Evolutionary conservation across 2,888 invertebrate genomes (phyloP).

Genomic region (Zygaena filipendulae): DNA sequence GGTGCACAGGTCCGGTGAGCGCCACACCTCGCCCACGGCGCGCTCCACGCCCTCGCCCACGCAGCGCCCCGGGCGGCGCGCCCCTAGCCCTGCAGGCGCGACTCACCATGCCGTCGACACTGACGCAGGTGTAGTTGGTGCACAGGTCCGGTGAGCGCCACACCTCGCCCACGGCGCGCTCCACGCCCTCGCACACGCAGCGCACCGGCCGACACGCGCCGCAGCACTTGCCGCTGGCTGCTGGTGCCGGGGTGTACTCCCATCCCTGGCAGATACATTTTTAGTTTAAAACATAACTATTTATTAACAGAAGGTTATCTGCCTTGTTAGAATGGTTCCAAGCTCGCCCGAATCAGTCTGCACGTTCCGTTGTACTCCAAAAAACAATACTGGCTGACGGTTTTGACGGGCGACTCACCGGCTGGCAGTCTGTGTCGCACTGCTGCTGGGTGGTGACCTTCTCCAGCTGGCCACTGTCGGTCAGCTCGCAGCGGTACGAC

Average conservation of each 20-base stretch:
- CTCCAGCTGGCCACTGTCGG: constrained; percentile 47
- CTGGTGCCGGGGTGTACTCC: constrained; percentile 52
- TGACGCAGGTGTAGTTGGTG: constrained; percentile 66
- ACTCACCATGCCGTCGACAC: constrained; percentile 53
- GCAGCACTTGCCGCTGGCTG: constrained; percentile 65
- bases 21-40: too few relatives aligned
- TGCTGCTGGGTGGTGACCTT: constrained; percentile 58
- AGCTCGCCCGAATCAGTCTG: background rate
- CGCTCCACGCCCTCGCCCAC: too few relatives aligned
- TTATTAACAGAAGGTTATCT: too few relatives aligned
- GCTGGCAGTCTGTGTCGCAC: constrained; percentile 51
- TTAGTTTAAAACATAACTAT: too few relatives aligned
- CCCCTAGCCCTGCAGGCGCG: too few relatives aligned
- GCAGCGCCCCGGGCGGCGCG: too few relatives aligned
- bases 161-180: constrained; percentile 53
- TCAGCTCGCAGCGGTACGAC: constrained; percentile 50
- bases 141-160: constrained; percentile 73
- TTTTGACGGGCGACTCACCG: constrained; percentile 27
- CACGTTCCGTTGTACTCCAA: background rate
- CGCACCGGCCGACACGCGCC: constrained; percentile 71
- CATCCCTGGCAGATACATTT: constrained; percentile 68
- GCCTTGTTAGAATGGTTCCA: too few relatives aligned
- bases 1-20: too few relatives aligned
- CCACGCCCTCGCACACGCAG: constrained; percentile 60
- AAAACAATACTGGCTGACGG: too few relatives aligned